phyloP scores from a whole-genome alignment of 2,888 invertebrate species.

The Ormyrus labotus region DNA sequence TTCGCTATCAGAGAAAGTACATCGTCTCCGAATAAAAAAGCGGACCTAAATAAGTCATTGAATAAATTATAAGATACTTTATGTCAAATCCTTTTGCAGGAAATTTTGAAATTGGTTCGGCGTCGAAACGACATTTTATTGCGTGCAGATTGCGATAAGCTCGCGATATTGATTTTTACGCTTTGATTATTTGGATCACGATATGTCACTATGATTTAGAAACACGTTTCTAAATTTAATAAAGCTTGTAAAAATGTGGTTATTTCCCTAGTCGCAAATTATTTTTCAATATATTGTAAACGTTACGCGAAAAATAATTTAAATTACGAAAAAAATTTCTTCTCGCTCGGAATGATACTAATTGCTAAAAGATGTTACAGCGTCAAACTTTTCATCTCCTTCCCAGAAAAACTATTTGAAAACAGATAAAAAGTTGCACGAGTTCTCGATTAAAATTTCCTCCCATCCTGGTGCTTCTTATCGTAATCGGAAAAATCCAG shows the following conservation, averaged over 20 bases:
- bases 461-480: slow-evolving; percentile 7
- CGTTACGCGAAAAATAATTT: background rate
- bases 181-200: slow-evolving; percentile 8
- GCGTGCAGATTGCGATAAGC: slow-evolving; percentile 31
- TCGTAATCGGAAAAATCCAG: slow-evolving; percentile 15
- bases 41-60: background rate
- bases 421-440: slow-evolving; percentile 40
- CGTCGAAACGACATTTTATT: background rate
- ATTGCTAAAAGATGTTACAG: slow-evolving; percentile 30
- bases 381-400: slow-evolving; percentile 8
- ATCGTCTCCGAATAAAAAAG: slow-evolving; percentile 1
- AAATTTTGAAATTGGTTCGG: background rate
- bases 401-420: slow-evolving; percentile 12
- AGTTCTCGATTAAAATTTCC: slow-evolving; percentile 32
- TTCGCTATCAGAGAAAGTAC: too few relatives aligned
- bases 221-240: slow-evolving; percentile 11
- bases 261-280: background rate
- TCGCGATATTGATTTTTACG: slow-evolving; percentile 23
- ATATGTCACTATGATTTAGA: slow-evolving; percentile 1
- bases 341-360: background rate
- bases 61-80: too few relatives aligned
- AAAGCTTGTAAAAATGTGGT: background rate
- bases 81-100: background rate
- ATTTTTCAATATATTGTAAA: background rate
- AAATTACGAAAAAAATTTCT: background rate